Percentiles rank a stretch among this genome's conserved stretches.
Conservation (phyloP, 2,113 vertebrate species). For the Meriones unguiculatus region DNA sequence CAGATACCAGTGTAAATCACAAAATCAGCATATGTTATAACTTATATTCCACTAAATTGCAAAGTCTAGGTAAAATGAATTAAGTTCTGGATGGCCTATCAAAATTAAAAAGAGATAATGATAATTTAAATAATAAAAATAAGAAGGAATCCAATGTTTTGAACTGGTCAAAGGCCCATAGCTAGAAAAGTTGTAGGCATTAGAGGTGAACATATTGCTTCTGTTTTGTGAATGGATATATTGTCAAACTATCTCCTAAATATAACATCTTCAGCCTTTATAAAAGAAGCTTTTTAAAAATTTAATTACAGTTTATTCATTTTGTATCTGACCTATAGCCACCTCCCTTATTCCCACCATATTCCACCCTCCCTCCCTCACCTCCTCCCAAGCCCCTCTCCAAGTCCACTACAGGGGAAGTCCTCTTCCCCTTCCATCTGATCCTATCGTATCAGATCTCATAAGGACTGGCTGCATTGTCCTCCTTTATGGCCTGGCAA, state of each 20-base stretch:
- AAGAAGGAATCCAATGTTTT: not conserved
- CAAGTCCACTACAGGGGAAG: too few species aligned
- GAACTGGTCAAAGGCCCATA: not conserved
- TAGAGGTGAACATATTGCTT: not conserved
- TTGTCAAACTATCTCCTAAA: not conserved
- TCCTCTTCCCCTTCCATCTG: too few species aligned
- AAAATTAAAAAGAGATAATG: not conserved
- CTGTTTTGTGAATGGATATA: not conserved
- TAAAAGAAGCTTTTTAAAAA: not conserved
- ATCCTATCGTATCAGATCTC: too few species aligned
- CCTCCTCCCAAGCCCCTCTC: too few species aligned
- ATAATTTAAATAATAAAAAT: not conserved
- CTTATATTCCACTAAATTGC: not conserved
- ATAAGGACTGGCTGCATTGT: too few species aligned
- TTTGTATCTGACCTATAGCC: too few species aligned
- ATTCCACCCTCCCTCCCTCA: too few species aligned
- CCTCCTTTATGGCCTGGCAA: too few species aligned
- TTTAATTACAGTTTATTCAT: too few species aligned
- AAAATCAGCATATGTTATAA: not conserved
- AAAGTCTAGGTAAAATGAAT: not conserved
- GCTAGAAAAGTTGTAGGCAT: not conserved
- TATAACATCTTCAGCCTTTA: not conserved
- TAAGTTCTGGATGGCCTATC: not conserved
- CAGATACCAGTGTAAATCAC: not conserved
- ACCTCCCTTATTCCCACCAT: too few species aligned